Base-by-base conservation (phyloP, 2,113 vertebrate species). In the Gasterosteus aculeatus region DNA sequence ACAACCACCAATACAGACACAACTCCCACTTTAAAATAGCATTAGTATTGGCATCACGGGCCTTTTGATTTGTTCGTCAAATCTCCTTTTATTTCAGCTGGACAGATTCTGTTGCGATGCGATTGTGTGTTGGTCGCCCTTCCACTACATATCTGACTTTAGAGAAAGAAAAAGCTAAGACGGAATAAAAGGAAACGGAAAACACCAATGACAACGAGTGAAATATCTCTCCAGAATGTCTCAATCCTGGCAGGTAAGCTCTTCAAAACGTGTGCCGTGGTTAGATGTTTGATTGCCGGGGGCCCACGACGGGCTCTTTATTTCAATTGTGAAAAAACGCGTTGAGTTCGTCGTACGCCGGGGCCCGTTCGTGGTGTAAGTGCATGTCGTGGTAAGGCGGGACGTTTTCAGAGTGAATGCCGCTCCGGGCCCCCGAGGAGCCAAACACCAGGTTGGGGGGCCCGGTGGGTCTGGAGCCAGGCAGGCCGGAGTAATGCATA, bases 401-500 rank as follows among this genome's bases (percentile, higher is more conserved):
- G 85, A 95, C 95, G 93, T 96, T 97, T 91, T 98, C 97, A 61
- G 96, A 96, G 93, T 97, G 96, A 83, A 96, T 95, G 77, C 94
- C 96, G 75, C 95, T 92, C 87, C 97, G 95, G 90, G 95, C 82
- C 16, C 94, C 96, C 6, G 96, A 91, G 12, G 96, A 95, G 58
- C 96, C 95, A 68, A 97, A 98, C 85, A 97, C 95, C 86, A 98
- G 87, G 88, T 95, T 95, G 70, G 95, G 96, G 26, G 92, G 92
- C 44, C 94, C 89, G 19, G 77, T n/a, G 75, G 95, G 90, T 51
- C 96, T 95, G 86, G 97, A 94, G 60, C 94, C 93, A 44, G 96
- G 95, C 90, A 96, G 94, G 85, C 95, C 94, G 82, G 96, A 95
- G 94, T 97, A 98, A 95, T 98, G 97, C 97, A 98, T 97, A 96